phyloP scores from a whole-genome alignment of 1,140 invertebrate species.

The Dinoponera quadriceps region DNA sequence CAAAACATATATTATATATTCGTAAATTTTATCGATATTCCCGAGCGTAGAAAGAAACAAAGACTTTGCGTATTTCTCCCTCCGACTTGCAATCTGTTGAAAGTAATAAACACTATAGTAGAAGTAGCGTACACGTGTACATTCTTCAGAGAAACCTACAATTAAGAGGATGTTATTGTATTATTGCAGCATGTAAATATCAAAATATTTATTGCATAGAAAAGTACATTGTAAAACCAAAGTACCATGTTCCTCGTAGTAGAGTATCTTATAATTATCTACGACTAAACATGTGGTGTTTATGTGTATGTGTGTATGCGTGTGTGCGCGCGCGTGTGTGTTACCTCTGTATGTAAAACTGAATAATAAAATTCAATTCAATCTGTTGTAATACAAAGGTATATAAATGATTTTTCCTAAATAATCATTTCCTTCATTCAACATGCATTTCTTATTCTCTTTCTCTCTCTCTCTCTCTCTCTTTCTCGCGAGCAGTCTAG shows the following conservation, averaged over 20 bases:
- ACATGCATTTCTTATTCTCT: background rate
- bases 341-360: constrained; percentile 55
- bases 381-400: constrained; percentile 56
- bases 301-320: no score
- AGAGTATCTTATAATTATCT: constrained; percentile 57
- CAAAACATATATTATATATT: constrained; percentile 48
- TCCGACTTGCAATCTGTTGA: constrained; percentile 9
- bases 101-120: constrained; percentile 2
- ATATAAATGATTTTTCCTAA: constrained; percentile 18
- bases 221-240: constrained; percentile 75
- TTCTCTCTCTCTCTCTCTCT: constrained; percentile 41
- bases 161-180: constrained; percentile 9
- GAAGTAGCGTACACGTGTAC: background rate
- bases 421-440: constrained; percentile 8
- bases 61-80: constrained; percentile 13
- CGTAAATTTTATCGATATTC: constrained; percentile 26
- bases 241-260: constrained; percentile 72
- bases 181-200: constrained; percentile 63
- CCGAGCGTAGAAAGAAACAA: background rate
- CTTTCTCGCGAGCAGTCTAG: constrained; percentile 58
- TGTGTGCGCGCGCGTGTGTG: no score
- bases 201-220: constrained; percentile 66
- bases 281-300: no score
- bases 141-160: constrained; percentile 16
- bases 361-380: constrained; percentile 69